These are phyloP conservation scores for Drosophila oshimai DNA, from an alignment of 1,140 invertebrate species.

Conservation along the genomic window DNA sequence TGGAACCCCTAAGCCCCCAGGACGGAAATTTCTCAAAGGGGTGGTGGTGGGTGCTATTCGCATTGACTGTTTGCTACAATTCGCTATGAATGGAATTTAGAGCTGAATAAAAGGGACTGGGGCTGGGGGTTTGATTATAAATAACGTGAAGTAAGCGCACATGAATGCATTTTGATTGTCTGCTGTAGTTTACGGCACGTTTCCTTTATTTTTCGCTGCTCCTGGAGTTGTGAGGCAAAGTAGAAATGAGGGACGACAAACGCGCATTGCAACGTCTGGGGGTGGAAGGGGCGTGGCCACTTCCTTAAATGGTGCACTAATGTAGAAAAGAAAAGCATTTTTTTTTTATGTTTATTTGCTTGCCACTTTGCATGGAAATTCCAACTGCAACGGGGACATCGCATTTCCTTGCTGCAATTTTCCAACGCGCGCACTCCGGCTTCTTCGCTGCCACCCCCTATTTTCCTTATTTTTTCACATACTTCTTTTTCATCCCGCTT, in stretches of 20 bases:
- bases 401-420: conserved; percentile 77
- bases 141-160: conserved; percentile 75
- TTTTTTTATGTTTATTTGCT: conserved; percentile 67
- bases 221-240: conserved; percentile 25
- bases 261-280: conserved; percentile 17
- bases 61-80: conserved; percentile 54
- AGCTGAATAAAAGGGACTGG: conserved; percentile 41
- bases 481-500: conserved; percentile 14
- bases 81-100: conserved; percentile 66
- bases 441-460: background rate
- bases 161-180: conserved; percentile 81
- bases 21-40: background rate
- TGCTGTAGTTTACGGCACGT: conserved; percentile 73
- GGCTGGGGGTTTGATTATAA: conserved; percentile 60
- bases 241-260: conserved; percentile 59
- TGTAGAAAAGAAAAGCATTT: conserved; percentile 70
- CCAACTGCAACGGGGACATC: conserved; percentile 63
- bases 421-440: conserved; percentile 57
- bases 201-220: conserved; percentile 46
- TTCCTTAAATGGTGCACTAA: conserved; percentile 76
- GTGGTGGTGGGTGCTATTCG: conserved; percentile 15
- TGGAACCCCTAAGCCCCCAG: background rate
- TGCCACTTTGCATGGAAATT: conserved; percentile 64
- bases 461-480: conserved; percentile 14
- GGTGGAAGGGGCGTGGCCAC: conserved; percentile 20